phyloP scores from a whole-genome alignment of 1,140 invertebrate species.

The Polypedilum pembai region DNA sequence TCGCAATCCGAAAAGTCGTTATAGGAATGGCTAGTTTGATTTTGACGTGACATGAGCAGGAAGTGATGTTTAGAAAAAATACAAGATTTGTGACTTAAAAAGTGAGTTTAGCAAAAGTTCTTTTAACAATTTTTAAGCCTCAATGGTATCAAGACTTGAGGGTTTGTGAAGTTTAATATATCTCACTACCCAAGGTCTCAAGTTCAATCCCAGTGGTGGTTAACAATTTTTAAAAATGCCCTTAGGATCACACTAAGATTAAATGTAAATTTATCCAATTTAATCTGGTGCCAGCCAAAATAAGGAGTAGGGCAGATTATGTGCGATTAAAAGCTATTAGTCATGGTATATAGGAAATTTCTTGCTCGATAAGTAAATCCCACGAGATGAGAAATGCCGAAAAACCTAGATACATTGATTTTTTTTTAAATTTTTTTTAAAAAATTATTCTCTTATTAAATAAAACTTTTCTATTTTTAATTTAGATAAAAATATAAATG shows the following conservation, averaged over 20 bases:
- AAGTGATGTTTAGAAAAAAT: background rate
- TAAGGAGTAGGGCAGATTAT: constrained; percentile 14
- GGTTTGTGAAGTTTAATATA: background rate
- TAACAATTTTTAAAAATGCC: background rate
- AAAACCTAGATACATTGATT: constrained; percentile 15
- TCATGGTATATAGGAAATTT: constrained; percentile 27
- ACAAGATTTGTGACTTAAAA: background rate
- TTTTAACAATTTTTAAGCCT: too few relatives aligned
- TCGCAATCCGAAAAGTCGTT: background rate
- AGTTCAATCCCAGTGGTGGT: background rate
- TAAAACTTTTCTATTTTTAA: too few relatives aligned
- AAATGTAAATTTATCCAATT: constrained; percentile 4
- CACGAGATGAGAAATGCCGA: constrained; percentile 28
- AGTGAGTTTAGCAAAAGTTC: background rate
- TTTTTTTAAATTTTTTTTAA: too few relatives aligned
- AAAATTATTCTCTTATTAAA: too few relatives aligned
- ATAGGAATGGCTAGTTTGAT: background rate
- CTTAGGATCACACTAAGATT: constrained; percentile 26
- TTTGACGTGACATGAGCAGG: background rate
- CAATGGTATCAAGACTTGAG: background rate
- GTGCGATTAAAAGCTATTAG: constrained; percentile 25
- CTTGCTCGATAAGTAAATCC: constrained; percentile 17
- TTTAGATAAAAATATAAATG: background rate
- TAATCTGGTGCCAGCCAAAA: constrained; percentile 19
- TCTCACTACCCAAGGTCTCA: background rate